Conservation (phyloP, 2,888 invertebrate genomes). For the Meiosimyza platycephala region DNA sequence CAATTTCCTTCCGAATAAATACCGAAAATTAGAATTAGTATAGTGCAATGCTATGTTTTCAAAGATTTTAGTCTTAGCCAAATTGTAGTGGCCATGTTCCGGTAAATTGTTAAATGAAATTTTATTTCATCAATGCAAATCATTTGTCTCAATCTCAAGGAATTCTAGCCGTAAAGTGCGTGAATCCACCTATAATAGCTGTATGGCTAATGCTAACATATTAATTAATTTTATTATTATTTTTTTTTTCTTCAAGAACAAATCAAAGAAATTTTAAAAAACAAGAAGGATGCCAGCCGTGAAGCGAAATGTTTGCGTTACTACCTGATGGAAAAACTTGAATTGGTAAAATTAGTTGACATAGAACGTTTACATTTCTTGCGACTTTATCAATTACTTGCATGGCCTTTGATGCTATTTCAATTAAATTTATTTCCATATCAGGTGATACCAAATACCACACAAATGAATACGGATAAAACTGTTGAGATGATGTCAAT, state of each 20-base stretch:
- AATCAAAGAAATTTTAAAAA: slow-evolving; percentile 52
- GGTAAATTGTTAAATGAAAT: no score
- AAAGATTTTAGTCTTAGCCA: no score
- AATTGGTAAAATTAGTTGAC: slow-evolving; percentile 50
- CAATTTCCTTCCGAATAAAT: no score
- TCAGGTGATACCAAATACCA: slow-evolving; percentile 10
- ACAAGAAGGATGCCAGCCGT: slow-evolving; percentile 49
- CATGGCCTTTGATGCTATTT: slow-evolving; percentile 7
- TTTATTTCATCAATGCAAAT: no score
- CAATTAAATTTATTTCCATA: slow-evolving; percentile 11
- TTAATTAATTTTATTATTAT: no score
- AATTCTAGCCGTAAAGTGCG: no score
- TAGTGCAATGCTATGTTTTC: no score
- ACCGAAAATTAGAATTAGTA: no score
- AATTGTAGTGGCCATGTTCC: no score
- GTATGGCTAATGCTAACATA: no score
- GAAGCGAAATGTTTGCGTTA: slow-evolving; percentile 61
- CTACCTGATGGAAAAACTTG: slow-evolving; percentile 60
- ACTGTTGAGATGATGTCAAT: slow-evolving; percentile 1
- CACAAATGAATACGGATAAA: slow-evolving; percentile 16
- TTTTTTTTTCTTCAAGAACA: slow-evolving; percentile 45
- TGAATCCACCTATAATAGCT: no score
- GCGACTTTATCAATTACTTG: slow-evolving; percentile 21
- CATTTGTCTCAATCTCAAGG: no score
- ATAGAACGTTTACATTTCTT: slow-evolving; percentile 7